Evolutionary conservation across 2,888 invertebrate species (phyloP).

Genomic region (Portevinia maculata): DNA sequence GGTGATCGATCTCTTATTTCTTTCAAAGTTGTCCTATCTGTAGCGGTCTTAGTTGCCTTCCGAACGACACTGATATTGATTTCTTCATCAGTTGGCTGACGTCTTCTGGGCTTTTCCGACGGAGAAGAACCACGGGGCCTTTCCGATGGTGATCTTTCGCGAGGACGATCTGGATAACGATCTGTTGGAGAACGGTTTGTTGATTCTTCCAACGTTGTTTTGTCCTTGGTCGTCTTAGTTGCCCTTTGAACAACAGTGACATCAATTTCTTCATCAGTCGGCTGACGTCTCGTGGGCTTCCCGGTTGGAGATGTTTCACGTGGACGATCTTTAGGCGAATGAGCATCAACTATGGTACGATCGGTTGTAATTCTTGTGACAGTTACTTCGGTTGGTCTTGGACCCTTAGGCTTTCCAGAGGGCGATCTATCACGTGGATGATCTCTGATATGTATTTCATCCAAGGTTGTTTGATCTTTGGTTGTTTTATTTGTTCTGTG

Average conservation of each 20-base stretch:
- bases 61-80: not conserved
- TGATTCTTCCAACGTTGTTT: slow-evolving; percentile 1
- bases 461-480: slow-evolving; percentile 2
- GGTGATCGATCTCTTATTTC: not conserved
- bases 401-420: slow-evolving; percentile 7
- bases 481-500: not conserved
- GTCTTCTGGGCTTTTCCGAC: slow-evolving; percentile 2
- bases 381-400: slow-evolving; percentile 1
- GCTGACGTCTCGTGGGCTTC: slow-evolving; percentile 35
- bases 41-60: slow-evolving; percentile 15
- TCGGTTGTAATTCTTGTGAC: slow-evolving; percentile 8
- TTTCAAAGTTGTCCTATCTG: not conserved
- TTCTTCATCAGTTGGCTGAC: slow-evolving; percentile 29
- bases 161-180: slow-evolving; percentile 10
- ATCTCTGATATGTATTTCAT: slow-evolving; percentile 4
- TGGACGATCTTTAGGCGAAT: slow-evolving; percentile 29
- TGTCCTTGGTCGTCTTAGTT: not conserved
- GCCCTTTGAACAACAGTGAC: not conserved
- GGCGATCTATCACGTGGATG: slow-evolving; percentile 24
- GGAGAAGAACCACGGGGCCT: slow-evolving; percentile 38
- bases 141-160: not conserved
- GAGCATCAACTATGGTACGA: slow-evolving; percentile 5
- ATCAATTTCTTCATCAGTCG: slow-evolving; percentile 23
- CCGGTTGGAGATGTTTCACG: slow-evolving; percentile 35
- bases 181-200: not conserved